Evolutionary conservation across 64 coral and sea anemone genomes (phyloP), one percentile per base, ranked within the genome.

Genomic region (Catalaphyllia jardinei): DNA sequence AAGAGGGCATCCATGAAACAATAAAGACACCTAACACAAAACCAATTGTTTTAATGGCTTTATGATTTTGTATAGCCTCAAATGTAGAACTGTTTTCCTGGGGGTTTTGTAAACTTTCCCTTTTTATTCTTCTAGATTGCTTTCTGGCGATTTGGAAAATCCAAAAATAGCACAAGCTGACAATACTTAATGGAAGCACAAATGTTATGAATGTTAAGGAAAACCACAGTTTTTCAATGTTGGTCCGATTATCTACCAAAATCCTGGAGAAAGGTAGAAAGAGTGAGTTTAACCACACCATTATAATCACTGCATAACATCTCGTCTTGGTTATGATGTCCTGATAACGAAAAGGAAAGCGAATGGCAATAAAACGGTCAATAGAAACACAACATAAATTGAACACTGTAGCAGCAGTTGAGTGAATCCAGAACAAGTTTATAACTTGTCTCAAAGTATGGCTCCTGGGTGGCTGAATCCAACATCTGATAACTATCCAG

Each of bases 281-380:
- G 4, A 77, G 20, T 9, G 74, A 77, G 31, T 10, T 2, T 22
- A 77, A 20, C 74, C 74, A 77, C 17, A 42, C 74, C 39, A 50
- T 38, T 38, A 77, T 20, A 9, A 76, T 49, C 74, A 46, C 17
- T 22, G 16, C 19, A 16, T 76, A 38, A 76, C 74, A 76, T 50
- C 18, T 22, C 19, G 24, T 19, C 35, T 49, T 42, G 74, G 67
- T 86, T 64, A 86, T 22, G 20, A 86, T 49, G 42, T 50, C 63
- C 39, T 72, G 29, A 60, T 86, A 86, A 69, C 83, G 83, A 25
- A 86, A 50, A 49, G 67, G 83, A 86, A 71, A 71, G 19, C 39
- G 38, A 42, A 72, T 55, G 6, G 83, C 83, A 50, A 86, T 86
- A 71, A 67, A 86, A 5, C 83, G 64, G 64, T 86, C 65, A 2